Evolutionary conservation across 2,888 invertebrate species (phyloP).

Genomic region (Leucoptera coffeella): DNA sequence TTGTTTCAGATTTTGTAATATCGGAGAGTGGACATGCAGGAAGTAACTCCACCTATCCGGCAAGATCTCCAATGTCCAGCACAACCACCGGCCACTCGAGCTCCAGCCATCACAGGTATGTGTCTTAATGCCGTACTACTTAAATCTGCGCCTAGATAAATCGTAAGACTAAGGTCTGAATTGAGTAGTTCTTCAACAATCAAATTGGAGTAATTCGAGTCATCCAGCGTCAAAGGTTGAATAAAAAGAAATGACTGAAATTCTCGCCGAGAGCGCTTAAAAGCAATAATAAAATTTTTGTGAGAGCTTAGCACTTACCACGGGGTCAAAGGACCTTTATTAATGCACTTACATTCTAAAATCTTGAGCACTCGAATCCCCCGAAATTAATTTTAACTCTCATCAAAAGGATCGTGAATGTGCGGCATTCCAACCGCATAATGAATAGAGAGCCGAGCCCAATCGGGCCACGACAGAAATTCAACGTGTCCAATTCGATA

Average conservation of each 20-base stretch:
- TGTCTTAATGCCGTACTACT: background rate
- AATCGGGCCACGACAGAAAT: constrained; percentile 15
- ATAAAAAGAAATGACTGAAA: too few relatives aligned
- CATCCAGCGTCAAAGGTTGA: too few relatives aligned
- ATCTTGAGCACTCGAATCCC: constrained; percentile 34
- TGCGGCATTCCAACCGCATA: constrained; percentile 29
- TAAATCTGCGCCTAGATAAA: background rate
- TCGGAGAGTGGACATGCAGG: constrained; percentile 27
- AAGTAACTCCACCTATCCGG: constrained; percentile 20
- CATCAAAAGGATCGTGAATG: constrained; percentile 42
- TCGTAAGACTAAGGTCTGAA: background rate
- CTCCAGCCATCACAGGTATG: constrained; percentile 44
- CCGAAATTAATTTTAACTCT: constrained; percentile 45
- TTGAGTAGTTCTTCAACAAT: too few relatives aligned
- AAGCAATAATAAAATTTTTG: constrained; percentile 38
- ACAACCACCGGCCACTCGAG: constrained; percentile 43
- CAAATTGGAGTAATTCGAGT: too few relatives aligned
- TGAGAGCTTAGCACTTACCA: constrained; percentile 27
- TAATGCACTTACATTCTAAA: constrained; percentile 50
- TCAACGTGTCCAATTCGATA: constrained; percentile 28
- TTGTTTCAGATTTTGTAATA: constrained; percentile 38
- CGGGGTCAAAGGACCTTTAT: constrained; percentile 32
- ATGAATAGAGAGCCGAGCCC: constrained; percentile 15
- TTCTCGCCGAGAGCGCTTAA: constrained; percentile 34
- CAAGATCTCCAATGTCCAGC: constrained; percentile 40